phyloP scores from a whole-genome alignment of 2,888 invertebrate genomes.

The Nineta flava region DNA sequence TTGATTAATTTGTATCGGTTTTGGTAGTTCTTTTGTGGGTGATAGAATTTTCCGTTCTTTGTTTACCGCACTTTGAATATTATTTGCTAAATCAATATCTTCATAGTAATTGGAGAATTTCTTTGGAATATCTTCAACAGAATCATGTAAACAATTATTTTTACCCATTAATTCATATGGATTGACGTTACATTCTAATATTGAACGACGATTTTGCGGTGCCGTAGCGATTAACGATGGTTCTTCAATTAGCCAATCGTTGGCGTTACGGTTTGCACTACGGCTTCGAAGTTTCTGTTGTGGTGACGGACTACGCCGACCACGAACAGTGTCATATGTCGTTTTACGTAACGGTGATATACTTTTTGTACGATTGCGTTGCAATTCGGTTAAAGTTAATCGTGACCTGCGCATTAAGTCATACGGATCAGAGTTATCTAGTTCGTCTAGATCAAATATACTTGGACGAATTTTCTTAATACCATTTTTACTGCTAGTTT shows the following conservation, averaged over 20 bases:
- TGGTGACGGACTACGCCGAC: constrained; percentile 27
- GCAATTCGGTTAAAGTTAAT: constrained; percentile 41
- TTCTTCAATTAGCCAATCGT: constrained; percentile 31
- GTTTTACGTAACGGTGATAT: constrained; percentile 39
- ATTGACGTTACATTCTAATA: constrained; percentile 69
- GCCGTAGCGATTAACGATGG: constrained; percentile 13
- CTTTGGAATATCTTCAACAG: constrained; percentile 10
- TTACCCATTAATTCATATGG: constrained; percentile 59
- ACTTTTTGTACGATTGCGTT: constrained; percentile 28
- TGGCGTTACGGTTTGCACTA: constrained; percentile 32
- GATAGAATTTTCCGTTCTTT: constrained; percentile 7
- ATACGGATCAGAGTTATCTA: constrained; percentile 52
- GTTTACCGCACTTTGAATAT: background rate
- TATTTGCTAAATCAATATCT: background rate
- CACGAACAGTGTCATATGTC: constrained; percentile 26
- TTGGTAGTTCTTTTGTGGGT: constrained; percentile 1
- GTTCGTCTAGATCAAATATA: constrained; percentile 40
- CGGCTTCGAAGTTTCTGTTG: constrained; percentile 31
- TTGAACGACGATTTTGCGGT: constrained; percentile 41
- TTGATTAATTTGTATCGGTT: background rate
- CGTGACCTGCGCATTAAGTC: constrained; percentile 68
- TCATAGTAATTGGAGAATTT: background rate
- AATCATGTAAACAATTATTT: constrained; percentile 28
- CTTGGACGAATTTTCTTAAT: constrained; percentile 38
- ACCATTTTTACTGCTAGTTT: constrained; percentile 2